Evolutionary conservation across 1,140 invertebrate species (phyloP), one percentile per base, ranked within the genome.

Genomic region (Stenopsyche tienmushanensis): DNA sequence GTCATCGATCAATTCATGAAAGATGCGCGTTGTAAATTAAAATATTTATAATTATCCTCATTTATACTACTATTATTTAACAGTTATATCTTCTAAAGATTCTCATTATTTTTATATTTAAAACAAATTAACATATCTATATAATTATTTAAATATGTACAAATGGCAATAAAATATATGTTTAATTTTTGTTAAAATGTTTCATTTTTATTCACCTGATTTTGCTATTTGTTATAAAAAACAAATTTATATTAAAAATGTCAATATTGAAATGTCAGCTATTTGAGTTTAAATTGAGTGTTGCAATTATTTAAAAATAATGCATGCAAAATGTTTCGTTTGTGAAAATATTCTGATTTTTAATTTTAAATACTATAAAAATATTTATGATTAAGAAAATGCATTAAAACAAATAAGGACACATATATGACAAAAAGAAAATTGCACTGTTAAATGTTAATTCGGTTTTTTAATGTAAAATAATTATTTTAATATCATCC

Each of bases 1-100:
- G 49, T 17, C 68, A 20, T 21, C 57, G 24, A 52, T 70, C 25
- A 59, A 42, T 18, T 62, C 67, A 60, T 65, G 53, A 69, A 63
- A 67, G 8, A 18, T 39, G 9, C 7, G n/a, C 7, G 34, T 8
- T 39, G 7, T 39, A 39, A 39, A 8, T 8, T 8, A 39, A 39
- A 39, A 39, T 39, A 39, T 8, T 8, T n/a, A 39, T 39, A n/a
- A 39, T 39, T 39, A 39, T 39, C 13, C 29, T 7, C 29, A 34
- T 34, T 34, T 34, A 34, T 34, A 13, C 13, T 20, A 50, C 9
- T 34, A 13, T 21, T 42, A n/a, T 41, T 42, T 57, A 18, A 42
- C 23, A 18, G n/a, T 57, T 20, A 57, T 21, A 23, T 17, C 13
- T 5, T 18, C 39, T 54, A 34, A 42, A 57, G 42, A 53, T 53